Evolutionary conservation across 2,888 invertebrate species (phyloP).

Genomic region (Mimas tiliae): DNA sequence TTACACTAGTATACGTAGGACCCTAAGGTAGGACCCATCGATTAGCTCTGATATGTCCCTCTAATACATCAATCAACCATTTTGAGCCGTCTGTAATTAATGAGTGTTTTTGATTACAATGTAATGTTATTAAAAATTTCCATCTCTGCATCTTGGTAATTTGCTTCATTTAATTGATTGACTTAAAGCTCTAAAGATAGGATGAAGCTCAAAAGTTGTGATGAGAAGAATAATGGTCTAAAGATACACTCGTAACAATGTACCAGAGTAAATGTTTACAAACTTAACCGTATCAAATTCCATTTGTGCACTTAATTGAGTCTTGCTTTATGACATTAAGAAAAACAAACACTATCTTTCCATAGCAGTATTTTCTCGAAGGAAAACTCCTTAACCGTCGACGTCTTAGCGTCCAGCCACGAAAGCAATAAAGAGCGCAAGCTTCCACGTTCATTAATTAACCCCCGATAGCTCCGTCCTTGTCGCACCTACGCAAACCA

Average conservation of each 20-base stretch:
- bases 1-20: too few relatives aligned
- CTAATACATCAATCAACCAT: too few relatives aligned
- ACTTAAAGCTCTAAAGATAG: too few relatives aligned
- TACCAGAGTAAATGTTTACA: not conserved
- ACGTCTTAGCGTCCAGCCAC: slow-evolving; percentile 83
- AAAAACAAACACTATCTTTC: slow-evolving; percentile 59
- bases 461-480: slow-evolving; percentile 73
- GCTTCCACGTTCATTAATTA: slow-evolving; percentile 86
- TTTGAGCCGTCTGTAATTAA: too few relatives aligned
- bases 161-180: too few relatives aligned
- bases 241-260: not conserved
- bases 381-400: slow-evolving; percentile 81
- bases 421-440: slow-evolving; percentile 85
- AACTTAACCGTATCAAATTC: not conserved
- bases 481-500: slow-evolving; percentile 71
- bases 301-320: slow-evolving; percentile 13
- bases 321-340: slow-evolving; percentile 28
- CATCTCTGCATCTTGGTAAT: too few relatives aligned
- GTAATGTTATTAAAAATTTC: too few relatives aligned
- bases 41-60: too few relatives aligned
- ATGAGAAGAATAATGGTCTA: not conserved
- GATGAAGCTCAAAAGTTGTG: too few relatives aligned
- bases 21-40: too few relatives aligned
- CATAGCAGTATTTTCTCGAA: slow-evolving; percentile 71
- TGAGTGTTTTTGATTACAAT: too few relatives aligned